Percentiles rank a stretch among this genome's conserved stretches.
Conservation (phyloP, 2,888 invertebrate genomes). For the Exephanes ischioxanthus region DNA sequence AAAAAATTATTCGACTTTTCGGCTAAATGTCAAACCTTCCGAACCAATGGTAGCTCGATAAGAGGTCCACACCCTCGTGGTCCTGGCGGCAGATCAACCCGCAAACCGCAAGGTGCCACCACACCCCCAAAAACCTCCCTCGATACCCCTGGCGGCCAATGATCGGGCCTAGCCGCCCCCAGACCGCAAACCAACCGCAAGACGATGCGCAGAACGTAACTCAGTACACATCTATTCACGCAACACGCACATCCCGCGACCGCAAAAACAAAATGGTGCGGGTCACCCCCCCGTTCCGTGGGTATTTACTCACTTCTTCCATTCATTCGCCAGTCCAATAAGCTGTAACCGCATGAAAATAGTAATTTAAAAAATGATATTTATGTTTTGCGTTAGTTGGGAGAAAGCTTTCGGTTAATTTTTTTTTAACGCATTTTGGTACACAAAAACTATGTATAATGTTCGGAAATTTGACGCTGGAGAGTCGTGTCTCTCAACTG, state of each 20-base stretch:
- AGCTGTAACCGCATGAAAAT: neutral
- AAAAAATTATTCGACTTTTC: constrained; percentile 38
- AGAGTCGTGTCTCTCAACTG: neutral
- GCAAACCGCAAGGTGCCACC: constrained; percentile 85
- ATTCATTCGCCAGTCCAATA: neutral
- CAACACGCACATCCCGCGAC: constrained; percentile 77
- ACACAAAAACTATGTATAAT: neutral
- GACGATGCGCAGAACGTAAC: constrained; percentile 84
- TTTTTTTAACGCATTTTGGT: neutral
- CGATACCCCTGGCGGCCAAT: constrained; percentile 84
- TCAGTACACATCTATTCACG: constrained; percentile 70
- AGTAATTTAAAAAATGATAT: neutral
- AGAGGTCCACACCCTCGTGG: constrained; percentile 75
- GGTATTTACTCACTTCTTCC: neutral
- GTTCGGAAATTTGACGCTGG: neutral
- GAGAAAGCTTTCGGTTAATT: neutral
- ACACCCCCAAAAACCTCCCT: constrained; percentile 84
- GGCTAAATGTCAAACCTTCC: constrained; percentile 44
- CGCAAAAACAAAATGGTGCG: constrained; percentile 85
- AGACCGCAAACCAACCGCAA: constrained; percentile 85
- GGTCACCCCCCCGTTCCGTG: constrained; percentile 41
- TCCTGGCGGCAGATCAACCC: constrained; percentile 76
- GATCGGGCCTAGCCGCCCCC: constrained; percentile 84
- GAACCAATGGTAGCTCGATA: constrained; percentile 82
- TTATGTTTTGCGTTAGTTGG: neutral